phyloP scores from a whole-genome alignment of 2,797 vertebrate genomes.

The Lepilemur septentrionalis region DNA sequence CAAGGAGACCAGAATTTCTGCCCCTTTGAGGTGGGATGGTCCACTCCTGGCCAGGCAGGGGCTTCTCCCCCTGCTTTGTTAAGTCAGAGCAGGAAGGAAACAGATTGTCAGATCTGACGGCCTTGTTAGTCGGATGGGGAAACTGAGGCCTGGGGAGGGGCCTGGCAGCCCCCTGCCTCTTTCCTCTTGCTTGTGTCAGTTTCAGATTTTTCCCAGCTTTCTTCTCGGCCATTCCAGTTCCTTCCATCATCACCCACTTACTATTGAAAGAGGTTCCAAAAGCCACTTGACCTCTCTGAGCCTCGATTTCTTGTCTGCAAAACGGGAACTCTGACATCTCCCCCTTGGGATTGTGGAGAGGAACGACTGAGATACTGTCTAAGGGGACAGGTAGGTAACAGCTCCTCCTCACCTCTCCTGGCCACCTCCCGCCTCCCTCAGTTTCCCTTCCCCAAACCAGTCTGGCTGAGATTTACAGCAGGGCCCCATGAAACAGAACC shows the following conservation, averaged over 20 bases:
- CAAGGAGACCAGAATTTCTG: neutral
- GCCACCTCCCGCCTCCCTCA: neutral
- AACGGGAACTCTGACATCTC: fast-evolving
- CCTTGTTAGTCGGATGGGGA: neutral
- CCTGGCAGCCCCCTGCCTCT: neutral
- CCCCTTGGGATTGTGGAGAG: neutral
- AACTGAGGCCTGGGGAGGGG: neutral
- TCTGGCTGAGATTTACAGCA: neutral
- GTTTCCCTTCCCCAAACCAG: neutral
- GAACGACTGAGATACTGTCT: fast-evolving
- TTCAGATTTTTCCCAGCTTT: neutral
- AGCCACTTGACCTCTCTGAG: neutral
- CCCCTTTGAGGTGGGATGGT: neutral
- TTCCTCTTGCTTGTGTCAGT: neutral
- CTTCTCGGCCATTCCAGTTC: neutral
- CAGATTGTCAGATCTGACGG: neutral
- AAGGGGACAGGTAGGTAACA: neutral
- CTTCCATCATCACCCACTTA: too few relatives aligned
- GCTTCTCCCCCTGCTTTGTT: neutral
- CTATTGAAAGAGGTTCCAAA: neutral
- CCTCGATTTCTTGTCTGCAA: slow-evolving; percentile 1
- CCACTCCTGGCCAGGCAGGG: neutral
- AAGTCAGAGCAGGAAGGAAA: neutral
- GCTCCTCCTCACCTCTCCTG: neutral
- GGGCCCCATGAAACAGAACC: neutral